Conservation (phyloP, 2,113 vertebrate species). For the Solea solea region DNA sequence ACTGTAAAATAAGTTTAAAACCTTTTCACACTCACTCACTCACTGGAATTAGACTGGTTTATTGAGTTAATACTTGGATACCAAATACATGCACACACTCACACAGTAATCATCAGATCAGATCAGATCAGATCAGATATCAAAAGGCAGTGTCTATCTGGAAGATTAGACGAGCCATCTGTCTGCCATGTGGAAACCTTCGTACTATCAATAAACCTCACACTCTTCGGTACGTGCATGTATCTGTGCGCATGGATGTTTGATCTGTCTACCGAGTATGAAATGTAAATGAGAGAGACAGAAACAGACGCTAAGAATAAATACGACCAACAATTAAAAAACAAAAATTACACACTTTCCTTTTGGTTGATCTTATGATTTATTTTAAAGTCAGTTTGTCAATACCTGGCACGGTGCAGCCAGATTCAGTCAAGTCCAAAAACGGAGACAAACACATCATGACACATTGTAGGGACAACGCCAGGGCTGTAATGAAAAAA, state of each 20-base stretch:
- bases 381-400: neutral
- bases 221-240: slow-evolving; percentile 43
- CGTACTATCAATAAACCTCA: slow-evolving; percentile 69
- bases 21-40: slow-evolving; percentile 10
- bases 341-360: neutral
- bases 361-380: neutral
- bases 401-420: neutral
- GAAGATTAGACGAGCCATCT: slow-evolving; percentile 76
- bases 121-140: slow-evolving; percentile 74
- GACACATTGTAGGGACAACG: neutral
- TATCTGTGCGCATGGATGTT: slow-evolving; percentile 36
- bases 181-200: slow-evolving; percentile 64
- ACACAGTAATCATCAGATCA: slow-evolving; percentile 47
- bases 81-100: neutral
- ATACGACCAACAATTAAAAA: neutral
- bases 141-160: slow-evolving; percentile 70
- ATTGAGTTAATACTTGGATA: slow-evolving; percentile 42
- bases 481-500: neutral
- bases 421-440: neutral
- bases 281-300: slow-evolving; percentile 15
- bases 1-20: too few species aligned
- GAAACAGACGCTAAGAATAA: slow-evolving; percentile 12
- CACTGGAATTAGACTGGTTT: slow-evolving; percentile 35
- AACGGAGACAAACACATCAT: neutral
- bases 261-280: slow-evolving; percentile 28